Evolutionary conservation across 1,140 invertebrate species (phyloP).

Genomic region (Oryzaephilus surinamensis): DNA sequence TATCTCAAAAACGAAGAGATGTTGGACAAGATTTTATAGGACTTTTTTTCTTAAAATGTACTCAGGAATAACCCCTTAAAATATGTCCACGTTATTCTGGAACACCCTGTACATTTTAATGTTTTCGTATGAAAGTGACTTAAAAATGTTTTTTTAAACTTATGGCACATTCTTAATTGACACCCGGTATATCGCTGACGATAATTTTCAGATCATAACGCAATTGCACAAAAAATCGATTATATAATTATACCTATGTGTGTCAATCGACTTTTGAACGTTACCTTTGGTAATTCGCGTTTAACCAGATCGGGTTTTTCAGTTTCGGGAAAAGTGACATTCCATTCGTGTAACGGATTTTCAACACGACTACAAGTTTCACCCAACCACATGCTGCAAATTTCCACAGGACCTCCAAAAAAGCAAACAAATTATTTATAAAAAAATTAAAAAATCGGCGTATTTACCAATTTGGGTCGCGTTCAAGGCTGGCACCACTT

Average conservation of each 20-base stretch:
- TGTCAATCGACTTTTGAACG: neutral
- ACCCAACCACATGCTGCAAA: slow-evolving; percentile 25
- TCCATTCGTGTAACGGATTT: slow-evolving; percentile 26
- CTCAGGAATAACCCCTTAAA: too few relatives aligned
- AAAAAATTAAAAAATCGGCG: neutral
- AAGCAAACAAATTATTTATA: slow-evolving; percentile 8
- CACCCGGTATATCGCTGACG: neutral
- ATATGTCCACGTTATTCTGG: too few relatives aligned
- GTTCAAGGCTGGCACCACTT: slow-evolving; percentile 26
- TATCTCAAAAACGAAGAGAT: too few relatives aligned
- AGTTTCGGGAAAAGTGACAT: slow-evolving; percentile 22
- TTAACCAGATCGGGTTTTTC: slow-evolving; percentile 15
- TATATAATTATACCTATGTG: neutral
- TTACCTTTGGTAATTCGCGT: slow-evolving; percentile 12
- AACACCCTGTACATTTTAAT: too few relatives aligned
- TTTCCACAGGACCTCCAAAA: slow-evolving; percentile 23
- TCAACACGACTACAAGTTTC: slow-evolving; percentile 24
- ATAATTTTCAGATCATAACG: neutral
- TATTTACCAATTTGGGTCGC: slow-evolving; percentile 21
- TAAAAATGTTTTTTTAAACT: too few relatives aligned
- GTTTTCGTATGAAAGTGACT: too few relatives aligned
- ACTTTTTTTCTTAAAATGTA: too few relatives aligned
- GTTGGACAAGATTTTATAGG: too few relatives aligned
- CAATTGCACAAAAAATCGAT: neutral
- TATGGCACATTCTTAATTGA: neutral